Conservation (phyloP, 2,888 invertebrate species). For the Nezara viridula region DNA sequence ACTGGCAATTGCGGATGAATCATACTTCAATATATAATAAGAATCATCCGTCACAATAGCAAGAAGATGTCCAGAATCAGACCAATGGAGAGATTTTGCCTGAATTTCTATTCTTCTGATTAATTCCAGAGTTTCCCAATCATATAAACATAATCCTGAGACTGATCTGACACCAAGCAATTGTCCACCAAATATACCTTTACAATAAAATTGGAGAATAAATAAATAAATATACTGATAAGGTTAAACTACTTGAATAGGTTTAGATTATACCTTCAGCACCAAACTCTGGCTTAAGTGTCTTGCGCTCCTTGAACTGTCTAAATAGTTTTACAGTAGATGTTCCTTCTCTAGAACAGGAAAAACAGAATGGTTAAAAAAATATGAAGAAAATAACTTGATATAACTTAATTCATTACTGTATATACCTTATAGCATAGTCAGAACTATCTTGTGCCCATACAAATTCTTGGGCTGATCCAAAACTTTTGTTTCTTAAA, state of each 20-base stretch:
- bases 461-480: slow-evolving; percentile 98
- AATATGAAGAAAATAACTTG: not conserved
- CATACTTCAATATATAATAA: slow-evolving; percentile 93
- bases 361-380: not conserved
- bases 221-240: not conserved
- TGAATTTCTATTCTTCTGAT: slow-evolving; percentile 97
- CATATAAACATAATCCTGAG: slow-evolving; percentile 94
- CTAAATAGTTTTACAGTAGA: slow-evolving; percentile 95
- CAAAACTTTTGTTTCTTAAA: slow-evolving; percentile 97
- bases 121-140: slow-evolving; percentile 95
- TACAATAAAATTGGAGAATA: not conserved
- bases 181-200: slow-evolving; percentile 87
- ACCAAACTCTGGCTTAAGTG: slow-evolving; percentile 96
- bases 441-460: slow-evolving; percentile 98
- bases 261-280: slow-evolving; percentile 81
- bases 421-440: slow-evolving; percentile 75
- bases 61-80: slow-evolving; percentile 93
- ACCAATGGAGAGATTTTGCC: slow-evolving; percentile 95
- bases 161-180: slow-evolving; percentile 93
- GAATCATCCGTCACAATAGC: slow-evolving; percentile 96
- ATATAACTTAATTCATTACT: not conserved
- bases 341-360: slow-evolving; percentile 80
- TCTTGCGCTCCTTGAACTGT: slow-evolving; percentile 97
- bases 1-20: slow-evolving; percentile 83
- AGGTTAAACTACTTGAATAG: not conserved